Evolutionary conservation across 2,113 vertebrate species (phyloP), one percentile per base, ranked within the genome.

Genomic region (Lophius piscatorius): DNA sequence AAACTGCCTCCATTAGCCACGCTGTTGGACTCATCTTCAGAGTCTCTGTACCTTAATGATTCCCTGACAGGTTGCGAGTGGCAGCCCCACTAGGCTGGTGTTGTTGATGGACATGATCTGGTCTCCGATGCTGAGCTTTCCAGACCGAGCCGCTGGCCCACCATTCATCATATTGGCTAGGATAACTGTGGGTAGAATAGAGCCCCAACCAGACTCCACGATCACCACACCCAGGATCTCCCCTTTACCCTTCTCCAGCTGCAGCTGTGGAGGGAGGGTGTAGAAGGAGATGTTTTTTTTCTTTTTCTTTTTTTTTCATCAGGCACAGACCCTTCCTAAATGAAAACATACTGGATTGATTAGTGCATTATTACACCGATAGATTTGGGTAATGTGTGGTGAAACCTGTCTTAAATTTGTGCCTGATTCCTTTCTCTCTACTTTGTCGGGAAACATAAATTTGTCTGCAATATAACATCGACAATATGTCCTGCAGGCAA

Each of bases 41-140:
- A 4, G 13, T 36, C 29, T 58, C n/a, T 9, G 42, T 66, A 90
- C 89, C 89, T 90, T 90, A 58, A 90, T 90, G 76, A 90, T 98
- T 76, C 96, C 95, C 92, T 99, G 97, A 86, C 97, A 99, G 54
- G 97, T 99, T 85, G 96, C 95, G 6, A 99, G 93, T 0, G 97
- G 97, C 61, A 99, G 93, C 47, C 97, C 97, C 77, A 99, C 97
- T 51, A 99, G 91, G 83, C 97, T 98, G 82, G 97, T 98, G 62
- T 96, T 98, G 34, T 99, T 98, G 88, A 99, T 95, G 76, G 96
- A 99, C 97, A 98, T 99, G 78, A 99, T 98, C 90, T 99, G 97
- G 91, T 99, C 97, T 31, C 97, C 97, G 29, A 99, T 98, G 91
- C 96, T 98, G 61, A 99, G 94, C 88, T 98, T 98, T 63, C 97